Base-by-base conservation (phyloP, 2,113 vertebrate species). In the Lycocorax pyrrhopterus region DNA sequence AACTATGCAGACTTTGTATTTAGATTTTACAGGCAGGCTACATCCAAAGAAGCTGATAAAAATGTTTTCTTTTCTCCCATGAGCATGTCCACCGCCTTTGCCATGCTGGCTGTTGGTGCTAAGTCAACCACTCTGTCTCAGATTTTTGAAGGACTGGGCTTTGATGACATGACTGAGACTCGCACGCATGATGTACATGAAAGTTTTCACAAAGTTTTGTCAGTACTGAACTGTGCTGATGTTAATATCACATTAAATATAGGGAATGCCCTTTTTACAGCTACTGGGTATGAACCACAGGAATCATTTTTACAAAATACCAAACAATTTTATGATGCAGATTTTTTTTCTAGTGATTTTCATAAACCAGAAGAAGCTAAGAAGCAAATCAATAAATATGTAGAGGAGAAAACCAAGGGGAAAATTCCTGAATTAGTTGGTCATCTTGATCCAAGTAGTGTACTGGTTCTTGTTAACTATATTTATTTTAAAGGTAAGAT, bases 41-140 rank as follows among this genome's bases (percentile, higher is more conserved):
- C 84, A 25, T 82, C 94, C 71, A 68, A 78, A 5, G 32, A 33
- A 72, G 35, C 44, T 17, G 9, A 72, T 29, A 58, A 78, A 72
- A 99, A 99, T 84, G 93, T 99, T 93, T 98, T 99, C 96, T 98
- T 98, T 80, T 99, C 99, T 3, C 98, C 99, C 0, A 4, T 99
- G 56, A 98, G 99, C 82, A 98, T 99, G 74, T 97, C 98, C 46
- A 96, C 96, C 1, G 98, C 98, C 56, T 98, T 99, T 93, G 97
- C 98, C 68, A 95, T 99, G 97, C 58, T 99, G n/a, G 97, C 97
- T 19, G 62, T 98, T 23, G 99, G 99, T 3, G 98, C 99, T 25
- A 96, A 97, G 16, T 97, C 97, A 32, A 90, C 97, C 7, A 99
- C 98, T 7, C 97, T 98, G 64, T 89, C 84, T 2, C 98, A 99